A percentile compares a stretch with the other conserved stretches of the same genome.
Evolutionary conservation across 1,140 invertebrate species (phyloP).

Genomic region (Rhizoglyphus robini): DNA sequence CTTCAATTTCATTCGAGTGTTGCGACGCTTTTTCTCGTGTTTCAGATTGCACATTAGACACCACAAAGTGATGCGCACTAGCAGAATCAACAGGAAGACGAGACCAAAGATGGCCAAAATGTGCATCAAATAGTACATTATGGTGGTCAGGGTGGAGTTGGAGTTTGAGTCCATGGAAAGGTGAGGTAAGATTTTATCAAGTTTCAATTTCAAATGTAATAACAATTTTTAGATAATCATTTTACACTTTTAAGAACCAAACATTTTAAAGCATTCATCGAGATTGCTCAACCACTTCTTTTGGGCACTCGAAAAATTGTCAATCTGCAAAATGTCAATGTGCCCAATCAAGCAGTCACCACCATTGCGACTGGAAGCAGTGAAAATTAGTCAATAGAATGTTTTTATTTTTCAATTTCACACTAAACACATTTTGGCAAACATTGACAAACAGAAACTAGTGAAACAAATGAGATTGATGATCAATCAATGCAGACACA

Average conservation of each 20-base stretch:
- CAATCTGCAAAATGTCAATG: no score
- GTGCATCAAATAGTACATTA: neutral
- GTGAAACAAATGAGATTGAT: no score
- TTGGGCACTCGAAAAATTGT: no score
- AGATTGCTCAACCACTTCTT: no score
- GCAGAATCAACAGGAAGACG: neutral
- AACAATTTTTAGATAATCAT: neutral
- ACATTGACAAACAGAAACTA: no score
- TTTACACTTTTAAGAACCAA: neutral
- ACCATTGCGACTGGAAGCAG: no score
- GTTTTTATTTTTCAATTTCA: no score
- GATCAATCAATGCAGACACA: no score
- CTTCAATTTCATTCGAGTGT: neutral
- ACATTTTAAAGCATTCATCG: neutral
- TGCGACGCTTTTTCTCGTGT: neutral
- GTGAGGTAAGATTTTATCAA: neutral
- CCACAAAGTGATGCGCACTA: neutral
- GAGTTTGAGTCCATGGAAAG: neutral
- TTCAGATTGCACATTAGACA: neutral
- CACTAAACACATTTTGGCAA: no score
- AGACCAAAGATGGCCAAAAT: constrained; percentile 4
- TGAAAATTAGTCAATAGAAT: no score
- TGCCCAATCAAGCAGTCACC: no score
- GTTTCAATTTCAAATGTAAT: neutral
- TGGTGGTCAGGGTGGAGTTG: neutral